Evolutionary conservation across 2,113 vertebrate species (phyloP), one percentile per base, ranked within the genome.

Genomic region (Hystrix cristata): DNA sequence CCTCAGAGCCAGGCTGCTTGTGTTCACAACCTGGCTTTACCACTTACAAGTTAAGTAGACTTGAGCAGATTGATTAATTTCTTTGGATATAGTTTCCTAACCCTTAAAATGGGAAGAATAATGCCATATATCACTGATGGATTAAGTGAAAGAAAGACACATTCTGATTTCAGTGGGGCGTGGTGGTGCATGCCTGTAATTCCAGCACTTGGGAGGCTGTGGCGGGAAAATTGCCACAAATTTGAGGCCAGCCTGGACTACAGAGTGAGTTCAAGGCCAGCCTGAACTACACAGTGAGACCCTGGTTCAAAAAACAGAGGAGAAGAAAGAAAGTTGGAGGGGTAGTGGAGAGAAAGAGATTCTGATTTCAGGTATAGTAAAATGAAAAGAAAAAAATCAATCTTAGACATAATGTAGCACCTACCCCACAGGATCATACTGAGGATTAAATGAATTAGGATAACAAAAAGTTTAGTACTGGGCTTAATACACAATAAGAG

Each of bases 131-230:
- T 65, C 53, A 90, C 46, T 88, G 57, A 93, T 72, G 21, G 8
- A 82, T 62, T 48, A 90, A 91, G 1, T 94, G 25, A 95, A 90
- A 95, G 92, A 88, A 90, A 95, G 92, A 88, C 55, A 86, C 10
- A 59, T 27, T 96, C 48, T 29, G 23, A 48, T 29, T 48, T 48
- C 38, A 48, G 25, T 13, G 23, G 29, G 46, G 72, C 2, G 21
- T 27, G 38, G 12, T 46, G 43, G 38, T 5, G 48, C 46, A 76
- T 23, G 43, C 67, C 15, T 71, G 19, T 71, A 38, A n/a, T 71
- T 16, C 34, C n/a, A 71, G n/a, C 25, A 76, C 2, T 29, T 48
- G 13, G 25, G 48, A 76, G 46, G 72, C 43, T 76, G 72, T 29
- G 25, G 25, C 23, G 29, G 25, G 72, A 48, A 46, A 21, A 48